Conservation (phyloP, 2,888 invertebrate species). For the Heliconius aoede region DNA sequence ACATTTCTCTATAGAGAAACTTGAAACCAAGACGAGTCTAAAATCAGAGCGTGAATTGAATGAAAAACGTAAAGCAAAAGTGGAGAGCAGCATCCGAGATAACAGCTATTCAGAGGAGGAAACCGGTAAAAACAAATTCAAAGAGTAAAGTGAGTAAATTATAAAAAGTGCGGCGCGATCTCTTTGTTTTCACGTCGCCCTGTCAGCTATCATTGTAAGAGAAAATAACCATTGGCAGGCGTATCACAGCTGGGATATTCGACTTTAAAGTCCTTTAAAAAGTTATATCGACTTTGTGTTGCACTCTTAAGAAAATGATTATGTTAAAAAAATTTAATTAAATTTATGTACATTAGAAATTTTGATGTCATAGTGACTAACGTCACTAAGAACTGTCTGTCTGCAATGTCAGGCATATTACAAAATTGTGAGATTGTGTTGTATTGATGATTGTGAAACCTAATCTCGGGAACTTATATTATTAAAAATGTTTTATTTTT, state of each 20-base stretch:
- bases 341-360: not conserved
- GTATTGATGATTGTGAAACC: too few relatives aligned
- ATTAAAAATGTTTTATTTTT: too few relatives aligned
- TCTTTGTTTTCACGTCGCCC: conserved; percentile 69
- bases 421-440: too few relatives aligned
- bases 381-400: not conserved
- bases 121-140: conserved; percentile 53
- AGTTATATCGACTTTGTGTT: not conserved
- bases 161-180: conserved; percentile 69
- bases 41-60: conserved; percentile 68
- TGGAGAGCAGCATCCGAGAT: conserved; percentile 61
- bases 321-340: not conserved
- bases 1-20: conserved; percentile 45
- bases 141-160: conserved; percentile 75
- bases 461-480: too few relatives aligned
- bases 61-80: conserved; percentile 65
- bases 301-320: not conserved
- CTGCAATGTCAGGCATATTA: too few relatives aligned
- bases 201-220: conserved; percentile 54
- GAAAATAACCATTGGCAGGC: conserved; percentile 29
- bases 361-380: not conserved
- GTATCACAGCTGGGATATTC: conserved; percentile 19
- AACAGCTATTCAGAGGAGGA: conserved; percentile 66
- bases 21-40: conserved; percentile 59
- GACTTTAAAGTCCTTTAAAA: conserved; percentile 1